Percentiles rank a stretch among this genome's conserved stretches.
Evolutionary conservation across 2,797 vertebrate genomes (phyloP).

Genomic region (Tolypeutes matacus): DNA sequence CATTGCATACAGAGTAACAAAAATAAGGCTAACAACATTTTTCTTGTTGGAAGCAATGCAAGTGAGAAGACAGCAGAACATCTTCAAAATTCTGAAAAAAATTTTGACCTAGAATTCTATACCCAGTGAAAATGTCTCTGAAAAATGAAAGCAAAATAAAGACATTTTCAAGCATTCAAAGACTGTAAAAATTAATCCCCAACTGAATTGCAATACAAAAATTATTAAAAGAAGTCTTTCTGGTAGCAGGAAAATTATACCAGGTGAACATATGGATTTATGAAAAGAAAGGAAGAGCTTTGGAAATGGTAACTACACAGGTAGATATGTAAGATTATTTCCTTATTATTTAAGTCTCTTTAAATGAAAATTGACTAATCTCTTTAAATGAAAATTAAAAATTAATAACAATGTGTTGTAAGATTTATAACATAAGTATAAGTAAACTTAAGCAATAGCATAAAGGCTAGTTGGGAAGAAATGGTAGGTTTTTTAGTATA

Average conservation of each 20-base stretch:
- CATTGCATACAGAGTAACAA: background rate
- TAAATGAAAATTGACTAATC: background rate
- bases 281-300: background rate
- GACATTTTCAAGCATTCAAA: background rate
- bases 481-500: background rate
- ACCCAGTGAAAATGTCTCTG: background rate
- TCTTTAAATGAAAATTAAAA: slow-evolving; percentile 8
- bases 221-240: background rate
- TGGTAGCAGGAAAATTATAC: background rate
- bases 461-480: background rate
- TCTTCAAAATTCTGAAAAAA: background rate
- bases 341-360: background rate
- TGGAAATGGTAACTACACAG: background rate
- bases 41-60: background rate
- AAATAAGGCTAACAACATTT: background rate
- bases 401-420: no score
- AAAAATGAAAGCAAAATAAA: background rate
- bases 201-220: background rate
- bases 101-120: background rate
- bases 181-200: background rate
- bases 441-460: background rate
- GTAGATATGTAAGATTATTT: background rate
- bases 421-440: background rate
- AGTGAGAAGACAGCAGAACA: no score
- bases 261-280: background rate